Evolutionary conservation across 2,888 invertebrate genomes (phyloP), one percentile per base, ranked within the genome.

Genomic region (Tuberolachnus salignus): DNA sequence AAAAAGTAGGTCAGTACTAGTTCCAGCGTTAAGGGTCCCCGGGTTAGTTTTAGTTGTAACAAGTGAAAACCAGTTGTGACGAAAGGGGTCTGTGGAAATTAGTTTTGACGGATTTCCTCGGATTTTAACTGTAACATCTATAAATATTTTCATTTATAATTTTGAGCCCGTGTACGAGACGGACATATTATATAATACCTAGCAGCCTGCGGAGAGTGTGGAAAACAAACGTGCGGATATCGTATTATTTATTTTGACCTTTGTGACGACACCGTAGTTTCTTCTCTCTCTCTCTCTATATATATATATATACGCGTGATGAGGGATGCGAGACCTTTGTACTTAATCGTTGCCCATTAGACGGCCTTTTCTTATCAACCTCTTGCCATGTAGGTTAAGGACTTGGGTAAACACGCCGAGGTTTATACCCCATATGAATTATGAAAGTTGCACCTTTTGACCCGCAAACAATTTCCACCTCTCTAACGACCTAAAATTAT

Each of bases 201-300:
- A 46, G 26, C 13, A n/a, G 64, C n/a, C 34, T 16, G 10, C 19
- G 19, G 16, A 19, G 14, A 63, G 55, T 46, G 59, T 53, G 21
- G 67, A 78, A 78, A 69, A 78, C 78, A 78, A 69, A 78, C 49
- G 78, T n/a, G n/a, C n/a, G n/a, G n/a, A 69, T 49, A 42, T 78
- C 67, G 59, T 69, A 78, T 59, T 69, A 78, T 78, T 78, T 78
- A 78, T 78, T 78, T 78, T 78, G 78, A 46, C 78, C 57, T 78
- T 69, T 78, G 78, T 78, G 67, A 67, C 59, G 67, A 67, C 59
- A 42, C 61, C 59, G n/a, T 4, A 4, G 34, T 69, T 55, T 66
- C 57, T 67, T 57, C 44, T 34, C 6, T 6, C 6, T 34, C 34
- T 34, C n/a, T 57, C 26, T 61, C 26, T 61, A 69, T 21, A 59